Percentiles rank a stretch among this genome's conserved stretches.
phyloP scores from a whole-genome alignment of 2,113 vertebrate species.

The Pelobates fuscus region DNA sequence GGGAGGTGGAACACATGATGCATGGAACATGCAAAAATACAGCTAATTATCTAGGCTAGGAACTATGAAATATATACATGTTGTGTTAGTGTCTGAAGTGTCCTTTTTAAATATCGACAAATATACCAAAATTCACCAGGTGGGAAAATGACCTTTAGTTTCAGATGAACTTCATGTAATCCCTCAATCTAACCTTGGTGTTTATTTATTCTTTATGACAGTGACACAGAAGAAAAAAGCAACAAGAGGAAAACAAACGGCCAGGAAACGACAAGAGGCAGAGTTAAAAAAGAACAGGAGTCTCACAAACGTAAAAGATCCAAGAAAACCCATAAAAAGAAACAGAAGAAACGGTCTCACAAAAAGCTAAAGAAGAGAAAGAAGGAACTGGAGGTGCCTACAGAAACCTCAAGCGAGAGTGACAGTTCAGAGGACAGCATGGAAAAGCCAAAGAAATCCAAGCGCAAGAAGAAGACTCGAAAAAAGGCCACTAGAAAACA shows the following conservation, averaged over 20 bases:
- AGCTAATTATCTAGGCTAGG: no score
- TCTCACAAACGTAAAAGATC: constrained; percentile 73
- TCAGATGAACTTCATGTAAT: no score
- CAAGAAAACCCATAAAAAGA: constrained; percentile 87
- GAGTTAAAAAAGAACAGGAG: constrained; percentile 66
- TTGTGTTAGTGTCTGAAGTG: no score
- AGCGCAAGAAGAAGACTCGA: constrained; percentile 64
- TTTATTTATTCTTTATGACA: constrained; percentile 55
- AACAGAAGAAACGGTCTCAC: constrained; percentile 84
- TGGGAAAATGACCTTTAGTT: no score
- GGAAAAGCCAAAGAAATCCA: constrained; percentile 64
- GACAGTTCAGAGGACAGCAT: constrained; percentile 66
- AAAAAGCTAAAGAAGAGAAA: constrained; percentile 81
- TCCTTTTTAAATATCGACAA: no score
- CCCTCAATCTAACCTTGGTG: no score
- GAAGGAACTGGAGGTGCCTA: constrained; percentile 66
- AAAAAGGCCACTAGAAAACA: constrained; percentile 68
- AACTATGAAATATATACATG: no score
- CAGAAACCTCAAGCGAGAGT: constrained; percentile 64
- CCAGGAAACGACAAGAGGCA: constrained; percentile 65
- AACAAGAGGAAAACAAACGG: constrained; percentile 68
- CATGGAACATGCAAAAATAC: no score
- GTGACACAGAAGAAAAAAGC: constrained; percentile 63
- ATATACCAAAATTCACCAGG: no score
- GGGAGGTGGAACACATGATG: no score